phyloP scores from a whole-genome alignment of 2,888 invertebrate species.

The Trypoxylon attenuatum region DNA sequence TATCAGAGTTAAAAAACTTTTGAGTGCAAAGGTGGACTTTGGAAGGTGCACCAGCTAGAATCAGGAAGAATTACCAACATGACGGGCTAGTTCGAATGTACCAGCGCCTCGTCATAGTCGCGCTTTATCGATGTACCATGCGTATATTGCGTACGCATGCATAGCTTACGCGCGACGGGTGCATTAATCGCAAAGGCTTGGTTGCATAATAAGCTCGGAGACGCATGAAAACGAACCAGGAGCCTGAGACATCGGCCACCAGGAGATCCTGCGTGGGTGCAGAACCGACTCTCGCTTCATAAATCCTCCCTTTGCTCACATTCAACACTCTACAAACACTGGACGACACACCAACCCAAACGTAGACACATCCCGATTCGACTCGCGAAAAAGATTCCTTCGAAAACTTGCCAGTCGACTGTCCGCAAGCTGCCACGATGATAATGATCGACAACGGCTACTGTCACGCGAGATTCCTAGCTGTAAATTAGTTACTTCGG shows the following conservation, averaged over 20 bases:
- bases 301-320: constrained; percentile 53
- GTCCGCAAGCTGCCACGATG: too few relatives aligned
- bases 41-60: constrained; percentile 17
- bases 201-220: constrained; percentile 60
- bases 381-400: neutral
- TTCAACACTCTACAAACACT: constrained; percentile 11
- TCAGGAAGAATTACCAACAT: constrained; percentile 37
- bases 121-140: constrained; percentile 52
- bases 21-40: too few relatives aligned
- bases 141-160: constrained; percentile 43
- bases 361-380: neutral
- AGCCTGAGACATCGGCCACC: constrained; percentile 59
- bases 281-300: constrained; percentile 54
- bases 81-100: constrained; percentile 16
- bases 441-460: too few relatives aligned
- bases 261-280: constrained; percentile 59
- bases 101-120: constrained; percentile 39
- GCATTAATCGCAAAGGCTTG: constrained; percentile 59
- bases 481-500: too few relatives aligned
- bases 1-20: too few relatives aligned
- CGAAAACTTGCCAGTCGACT: constrained; percentile 14
- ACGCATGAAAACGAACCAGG: constrained; percentile 48
- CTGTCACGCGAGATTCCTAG: too few relatives aligned
- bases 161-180: constrained; percentile 54
- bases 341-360: constrained; percentile 19